Base-by-base conservation (phyloP, 1,140 invertebrate species). In the Zaprionus kolodkinae region DNA sequence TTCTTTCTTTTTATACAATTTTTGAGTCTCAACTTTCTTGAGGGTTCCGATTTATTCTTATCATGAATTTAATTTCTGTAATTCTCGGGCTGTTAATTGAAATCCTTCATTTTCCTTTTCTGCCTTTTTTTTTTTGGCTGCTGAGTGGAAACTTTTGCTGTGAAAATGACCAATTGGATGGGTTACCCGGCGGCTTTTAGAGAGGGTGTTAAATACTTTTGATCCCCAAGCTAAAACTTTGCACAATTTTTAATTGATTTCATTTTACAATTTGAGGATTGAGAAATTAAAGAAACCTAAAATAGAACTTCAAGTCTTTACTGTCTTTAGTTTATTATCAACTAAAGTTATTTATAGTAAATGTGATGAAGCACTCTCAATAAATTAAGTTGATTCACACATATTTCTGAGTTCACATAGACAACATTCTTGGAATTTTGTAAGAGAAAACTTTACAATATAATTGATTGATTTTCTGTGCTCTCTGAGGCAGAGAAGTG, bases 381-480 rank as follows among this genome's bases (percentile, higher is more conserved):
- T n/a, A 40, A 40, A 40, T 40, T 40, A 12, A 40, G 13, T 40
- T 40, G 38, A n/a, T 13, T 3, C 13, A 40, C 13, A 40, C 27
- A 6, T 40, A 40, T 40, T 40, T 40, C 38, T 40, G 38, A 0
- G 4, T 1, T 4, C 6, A 6, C 13, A n/a, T 40, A 40, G 38
- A 40, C 38, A 40, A 40, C 6, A 13, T 40, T 40, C 38, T 40
- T 7, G 38, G 38, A 13, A 40, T 40, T 40, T 13, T 12, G 38
- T 40, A 7, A 25, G 12, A 21, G 15, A 36, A 66, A 66, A 30
- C 33, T 57, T 72, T 38, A 3, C 21, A 56, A 59, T 27, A 13
- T 59, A 66, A 56, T 59, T 72, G 69, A 66, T 72, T 66, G 70
- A 59, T 56, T 66, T 72, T 59, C 17, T 38, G 43, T 66, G 69